Conservation (phyloP, 2,888 invertebrate genomes). For the Meteorus cinctellus region DNA sequence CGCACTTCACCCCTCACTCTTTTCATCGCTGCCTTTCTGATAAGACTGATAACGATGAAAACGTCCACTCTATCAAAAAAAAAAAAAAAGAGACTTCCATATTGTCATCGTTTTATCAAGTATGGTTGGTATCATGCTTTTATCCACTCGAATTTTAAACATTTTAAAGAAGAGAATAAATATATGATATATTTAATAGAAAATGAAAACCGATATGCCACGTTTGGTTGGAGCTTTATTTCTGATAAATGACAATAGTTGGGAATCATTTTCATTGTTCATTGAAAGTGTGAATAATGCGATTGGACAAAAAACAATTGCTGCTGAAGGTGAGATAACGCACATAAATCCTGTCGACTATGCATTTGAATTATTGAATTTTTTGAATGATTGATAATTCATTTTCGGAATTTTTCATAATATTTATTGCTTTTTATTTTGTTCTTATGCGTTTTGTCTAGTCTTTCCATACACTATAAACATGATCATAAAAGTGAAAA, state of each 20-base stretch:
- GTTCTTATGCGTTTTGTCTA: neutral
- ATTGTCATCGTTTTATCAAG: constrained; percentile 17
- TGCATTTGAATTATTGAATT: neutral
- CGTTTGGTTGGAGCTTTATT: neutral
- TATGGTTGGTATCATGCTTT: neutral
- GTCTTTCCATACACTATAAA: neutral
- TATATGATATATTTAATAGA: neutral
- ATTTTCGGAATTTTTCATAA: neutral
- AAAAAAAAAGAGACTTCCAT: constrained; percentile 4
- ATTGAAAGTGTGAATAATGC: neutral
- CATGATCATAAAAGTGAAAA: too few species aligned
- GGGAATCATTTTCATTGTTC: neutral
- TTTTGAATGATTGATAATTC: neutral
- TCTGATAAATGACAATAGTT: neutral
- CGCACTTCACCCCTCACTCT: neutral
- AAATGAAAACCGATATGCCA: neutral
- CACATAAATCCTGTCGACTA: neutral
- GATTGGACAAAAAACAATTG: neutral
- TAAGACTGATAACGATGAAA: constrained; percentile 21
- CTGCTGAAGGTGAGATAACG: neutral
- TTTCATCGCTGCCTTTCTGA: constrained; percentile 1
- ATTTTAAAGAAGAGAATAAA: neutral
- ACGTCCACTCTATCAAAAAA: constrained; percentile 4
- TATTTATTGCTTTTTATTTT: neutral
- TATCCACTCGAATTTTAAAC: constrained; percentile 14